A percentile compares a stretch with the other conserved stretches of the same genome.
Conservation (phyloP, 2,888 invertebrate genomes). For the Dexiosoma caninum region DNA sequence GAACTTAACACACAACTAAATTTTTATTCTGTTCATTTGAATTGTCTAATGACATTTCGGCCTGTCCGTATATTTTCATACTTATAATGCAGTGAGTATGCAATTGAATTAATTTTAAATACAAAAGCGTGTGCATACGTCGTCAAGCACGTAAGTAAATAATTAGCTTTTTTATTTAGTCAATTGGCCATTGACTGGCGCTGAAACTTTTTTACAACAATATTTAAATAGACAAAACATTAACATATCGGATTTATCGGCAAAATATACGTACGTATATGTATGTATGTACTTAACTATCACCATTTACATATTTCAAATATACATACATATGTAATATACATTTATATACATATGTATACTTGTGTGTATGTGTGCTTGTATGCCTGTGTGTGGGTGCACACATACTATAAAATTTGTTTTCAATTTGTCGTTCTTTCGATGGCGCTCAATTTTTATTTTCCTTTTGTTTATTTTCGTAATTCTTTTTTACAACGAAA, state of each 20-base stretch:
- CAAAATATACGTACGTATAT: not conserved
- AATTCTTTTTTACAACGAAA: conserved; percentile 34
- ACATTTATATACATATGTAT: not conserved
- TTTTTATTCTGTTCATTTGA: too few species aligned
- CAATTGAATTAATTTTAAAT: not conserved
- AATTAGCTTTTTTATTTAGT: not conserved
- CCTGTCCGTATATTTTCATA: not conserved
- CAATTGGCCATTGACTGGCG: conserved; percentile 47
- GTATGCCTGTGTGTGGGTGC: not conserved
- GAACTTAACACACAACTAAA: too few species aligned
- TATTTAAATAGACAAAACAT: not conserved
- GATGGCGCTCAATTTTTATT: conserved; percentile 50
- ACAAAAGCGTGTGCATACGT: not conserved
- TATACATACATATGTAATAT: not conserved
- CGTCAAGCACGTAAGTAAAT: not conserved
- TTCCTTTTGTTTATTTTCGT: not conserved
- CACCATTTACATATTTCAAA: not conserved
- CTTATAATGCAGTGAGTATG: not conserved
- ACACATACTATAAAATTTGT: conserved; percentile 1
- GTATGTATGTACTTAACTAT: not conserved
- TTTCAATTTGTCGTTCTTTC: conserved; percentile 43
- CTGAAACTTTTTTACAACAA: conserved; percentile 18
- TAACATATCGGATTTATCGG: not conserved
- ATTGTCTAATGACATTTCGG: not conserved
- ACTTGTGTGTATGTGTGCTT: not conserved